A percentile compares a stretch with the other conserved stretches of the same genome.
phyloP scores from a whole-genome alignment of 2,888 invertebrate genomes.

The Tipula unca region DNA sequence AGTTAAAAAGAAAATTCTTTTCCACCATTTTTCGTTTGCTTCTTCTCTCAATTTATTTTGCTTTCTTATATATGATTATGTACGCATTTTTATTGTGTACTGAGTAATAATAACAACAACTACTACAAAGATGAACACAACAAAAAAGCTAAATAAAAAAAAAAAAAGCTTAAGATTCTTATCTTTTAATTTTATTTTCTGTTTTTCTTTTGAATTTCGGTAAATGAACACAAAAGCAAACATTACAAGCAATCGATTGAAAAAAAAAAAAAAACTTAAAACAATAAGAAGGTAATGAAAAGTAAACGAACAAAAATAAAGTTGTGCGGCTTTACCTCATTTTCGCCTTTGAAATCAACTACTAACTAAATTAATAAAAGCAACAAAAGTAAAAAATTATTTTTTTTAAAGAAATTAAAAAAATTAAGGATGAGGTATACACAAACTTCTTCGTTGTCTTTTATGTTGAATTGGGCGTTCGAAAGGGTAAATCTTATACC shows the following conservation, averaged over 20 bases:
- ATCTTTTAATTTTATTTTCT: constrained; percentile 8
- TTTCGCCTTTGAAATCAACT: constrained; percentile 8
- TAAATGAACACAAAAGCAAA: constrained; percentile 14
- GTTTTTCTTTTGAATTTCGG: constrained; percentile 8
- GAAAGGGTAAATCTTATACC: not conserved
- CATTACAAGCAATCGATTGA: constrained; percentile 14
- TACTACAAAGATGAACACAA: not conserved
- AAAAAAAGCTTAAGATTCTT: not conserved
- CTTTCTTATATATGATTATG: not conserved
- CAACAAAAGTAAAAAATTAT: not conserved
- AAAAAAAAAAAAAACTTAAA: not conserved
- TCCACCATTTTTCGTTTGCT: not conserved
- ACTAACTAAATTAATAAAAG: not conserved
- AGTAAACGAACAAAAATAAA: not conserved
- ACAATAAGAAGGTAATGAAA: constrained; percentile 14
- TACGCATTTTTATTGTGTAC: not conserved
- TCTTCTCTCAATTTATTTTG: not conserved
- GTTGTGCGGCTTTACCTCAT: constrained; percentile 8
- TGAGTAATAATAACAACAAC: not conserved
- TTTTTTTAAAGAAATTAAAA: not conserved
- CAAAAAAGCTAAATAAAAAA: not conserved
- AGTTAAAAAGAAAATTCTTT: constrained; percentile 8
- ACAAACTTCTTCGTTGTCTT: not conserved
- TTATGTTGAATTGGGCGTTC: not conserved
- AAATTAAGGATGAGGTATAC: not conserved